These are phyloP conservation scores for Bufo bufo DNA, from an alignment of 2,113 vertebrate species.

Conservation along the genomic window DNA sequence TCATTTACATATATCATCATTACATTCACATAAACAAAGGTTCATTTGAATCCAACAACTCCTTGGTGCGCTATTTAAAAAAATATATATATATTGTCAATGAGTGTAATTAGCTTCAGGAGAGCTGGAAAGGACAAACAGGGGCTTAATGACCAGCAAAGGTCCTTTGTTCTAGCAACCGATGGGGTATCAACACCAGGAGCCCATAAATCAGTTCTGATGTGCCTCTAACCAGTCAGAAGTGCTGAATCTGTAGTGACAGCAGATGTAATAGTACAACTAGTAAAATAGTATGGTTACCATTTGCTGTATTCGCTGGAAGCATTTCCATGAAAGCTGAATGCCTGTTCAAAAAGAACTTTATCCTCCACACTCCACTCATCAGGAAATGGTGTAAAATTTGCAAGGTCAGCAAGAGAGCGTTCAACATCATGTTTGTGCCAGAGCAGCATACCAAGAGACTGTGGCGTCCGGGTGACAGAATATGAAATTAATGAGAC, in stretches of 20 bases:
- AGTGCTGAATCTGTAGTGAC: neutral
- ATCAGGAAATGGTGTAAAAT: constrained; percentile 80
- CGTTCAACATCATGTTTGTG: constrained; percentile 81
- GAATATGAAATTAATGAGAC: neutral
- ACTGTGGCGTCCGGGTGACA: constrained; percentile 61
- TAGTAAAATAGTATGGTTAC: constrained; percentile 62
- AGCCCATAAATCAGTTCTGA: neutral
- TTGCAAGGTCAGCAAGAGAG: constrained; percentile 79
- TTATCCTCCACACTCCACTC: constrained; percentile 83
- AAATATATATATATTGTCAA: too few relatives aligned
- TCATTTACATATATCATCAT: too few relatives aligned
- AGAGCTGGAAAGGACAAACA: too few relatives aligned
- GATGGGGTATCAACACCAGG: too few relatives aligned
- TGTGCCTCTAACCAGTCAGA: too few relatives aligned
- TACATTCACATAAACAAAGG: too few relatives aligned
- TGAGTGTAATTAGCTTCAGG: too few relatives aligned
- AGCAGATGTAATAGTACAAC: neutral
- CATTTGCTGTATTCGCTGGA: constrained; percentile 83
- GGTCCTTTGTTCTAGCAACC: too few relatives aligned
- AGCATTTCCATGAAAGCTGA: constrained; percentile 81
- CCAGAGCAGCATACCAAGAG: constrained; percentile 80
- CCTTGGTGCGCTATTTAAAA: too few relatives aligned
- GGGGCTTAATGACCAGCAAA: too few relatives aligned
- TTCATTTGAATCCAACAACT: too few relatives aligned
- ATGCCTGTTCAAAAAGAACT: constrained; percentile 81